Evolutionary conservation across 2,113 vertebrate species (phyloP), one percentile per base, ranked within the genome.

Genomic region (Urocynchramus pylzowi): DNA sequence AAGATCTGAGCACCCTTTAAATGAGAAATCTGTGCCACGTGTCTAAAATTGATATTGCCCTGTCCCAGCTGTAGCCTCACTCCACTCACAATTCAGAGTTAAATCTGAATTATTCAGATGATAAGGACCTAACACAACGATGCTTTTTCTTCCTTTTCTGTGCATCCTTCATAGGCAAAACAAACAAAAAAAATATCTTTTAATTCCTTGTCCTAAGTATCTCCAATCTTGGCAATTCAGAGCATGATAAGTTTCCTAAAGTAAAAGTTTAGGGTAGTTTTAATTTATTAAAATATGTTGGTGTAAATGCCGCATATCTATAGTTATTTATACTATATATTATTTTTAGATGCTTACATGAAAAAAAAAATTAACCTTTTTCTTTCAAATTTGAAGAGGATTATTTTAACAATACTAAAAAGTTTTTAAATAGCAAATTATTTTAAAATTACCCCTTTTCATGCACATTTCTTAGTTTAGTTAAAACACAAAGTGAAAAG

Each of bases 11-110:
- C 1, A 1, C 24, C n/a, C 6, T 63, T 63, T 13, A 50, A 44
- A 42, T 33, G 5, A 44, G 41, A 74, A 81, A 76, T 7, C 1
- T 2, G 3, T 41, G 24, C 4, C 15, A 5, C 2, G 2, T 26
- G 7, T 56, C 17, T 35, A 37, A 91, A 76, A 77, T 11, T 33
- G 2, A 5, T 9, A 4, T 60, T 63, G 13, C 57, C 42, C 13
- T 81, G 33, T 47, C 54, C 44, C 35, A 89, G 11, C 5, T 44
- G 39, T 5, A 69, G 3, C 22, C 49, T 56, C 14, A 5, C 5
- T 65, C 8, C 24, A 35, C 9, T 28, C 15, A 16, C 19, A 52
- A 60, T 16, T 86, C 20, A 42, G 10, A 54, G 10, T 30, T 56
- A 60, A 73, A 84, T 50, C 16, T 74, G 18, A 10, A 9, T 39